Conservation (phyloP, 2,113 vertebrate genomes). For the Oncorhynchus mykiss region DNA sequence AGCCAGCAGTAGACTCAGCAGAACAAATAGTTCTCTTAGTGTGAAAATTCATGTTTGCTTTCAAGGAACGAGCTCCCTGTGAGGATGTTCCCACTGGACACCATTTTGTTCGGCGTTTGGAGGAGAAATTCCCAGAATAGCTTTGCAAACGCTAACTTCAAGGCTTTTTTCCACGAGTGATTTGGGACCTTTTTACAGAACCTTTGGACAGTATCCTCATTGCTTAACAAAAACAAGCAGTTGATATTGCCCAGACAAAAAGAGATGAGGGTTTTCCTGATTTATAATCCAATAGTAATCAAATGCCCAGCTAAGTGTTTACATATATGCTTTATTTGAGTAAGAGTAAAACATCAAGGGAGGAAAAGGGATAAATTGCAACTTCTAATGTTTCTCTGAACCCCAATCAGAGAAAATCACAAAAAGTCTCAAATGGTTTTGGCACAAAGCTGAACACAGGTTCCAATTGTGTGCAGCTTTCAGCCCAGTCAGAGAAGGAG, state of each 20-base stretch:
- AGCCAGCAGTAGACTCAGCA: constrained; percentile 20
- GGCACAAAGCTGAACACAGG: constrained; percentile 20
- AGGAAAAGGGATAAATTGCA: constrained; percentile 23
- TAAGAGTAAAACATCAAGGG: constrained; percentile 27
- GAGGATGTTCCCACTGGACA: constrained; percentile 44
- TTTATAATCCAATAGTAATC: constrained; percentile 40
- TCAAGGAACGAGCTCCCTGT: constrained; percentile 59
- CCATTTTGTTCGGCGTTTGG: constrained; percentile 46
- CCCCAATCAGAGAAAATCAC: no score
- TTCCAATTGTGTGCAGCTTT: constrained; percentile 10
- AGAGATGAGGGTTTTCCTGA: constrained; percentile 40
- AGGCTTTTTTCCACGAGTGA: constrained; percentile 40
- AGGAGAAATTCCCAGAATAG: constrained; percentile 45
- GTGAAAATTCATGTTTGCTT: constrained; percentile 49
- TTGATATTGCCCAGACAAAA: constrained; percentile 47
- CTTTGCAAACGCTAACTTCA: constrained; percentile 50
- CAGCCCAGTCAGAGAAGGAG: constrained; percentile 7
- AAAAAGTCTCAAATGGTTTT: constrained; percentile 11
- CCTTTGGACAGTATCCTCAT: constrained; percentile 32
- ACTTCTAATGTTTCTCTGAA: constrained; percentile 16
- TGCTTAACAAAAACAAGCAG: constrained; percentile 43
- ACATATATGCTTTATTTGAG: constrained; percentile 23
- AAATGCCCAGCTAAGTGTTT: constrained; percentile 29
- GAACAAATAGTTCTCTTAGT: constrained; percentile 43
- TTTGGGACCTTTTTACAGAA: constrained; percentile 41